Conservation (phyloP, 1,140 invertebrate genomes). For the Cydia pomonella region DNA sequence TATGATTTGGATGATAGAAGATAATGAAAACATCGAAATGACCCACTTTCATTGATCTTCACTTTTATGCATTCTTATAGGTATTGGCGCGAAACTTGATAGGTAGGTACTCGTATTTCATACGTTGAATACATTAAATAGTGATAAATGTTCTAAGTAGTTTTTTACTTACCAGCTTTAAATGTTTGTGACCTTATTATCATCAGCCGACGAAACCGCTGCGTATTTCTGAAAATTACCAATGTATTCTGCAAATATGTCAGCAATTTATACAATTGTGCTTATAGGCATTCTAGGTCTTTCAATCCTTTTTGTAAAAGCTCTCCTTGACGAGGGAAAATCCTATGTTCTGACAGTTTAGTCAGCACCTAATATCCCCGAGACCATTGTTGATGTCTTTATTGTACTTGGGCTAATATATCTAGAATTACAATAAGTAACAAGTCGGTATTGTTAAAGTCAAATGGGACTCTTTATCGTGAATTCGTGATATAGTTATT, state of each 20-base stretch:
- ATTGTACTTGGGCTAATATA: not conserved
- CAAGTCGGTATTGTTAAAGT: too few species aligned
- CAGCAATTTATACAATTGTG: not conserved
- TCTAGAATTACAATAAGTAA: not conserved
- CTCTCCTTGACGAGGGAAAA: slow-evolving; percentile 18
- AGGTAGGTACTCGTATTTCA: too few species aligned
- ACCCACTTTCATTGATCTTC: too few species aligned
- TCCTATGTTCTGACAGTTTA: not conserved
- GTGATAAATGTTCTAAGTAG: too few species aligned
- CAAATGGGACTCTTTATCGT: not conserved
- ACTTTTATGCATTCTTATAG: too few species aligned
- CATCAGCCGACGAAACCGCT: slow-evolving; percentile 45
- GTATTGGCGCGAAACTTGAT: too few species aligned
- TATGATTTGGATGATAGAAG: too few species aligned
- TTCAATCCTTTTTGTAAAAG: slow-evolving; percentile 18
- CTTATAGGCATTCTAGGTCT: not conserved
- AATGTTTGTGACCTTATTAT: slow-evolving; percentile 42
- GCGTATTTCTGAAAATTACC: slow-evolving; percentile 44
- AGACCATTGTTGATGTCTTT: not conserved
- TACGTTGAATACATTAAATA: too few species aligned
- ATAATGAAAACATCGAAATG: too few species aligned
- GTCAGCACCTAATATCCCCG: not conserved
- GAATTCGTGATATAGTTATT: too few species aligned
- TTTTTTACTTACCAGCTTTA: slow-evolving; percentile 42
- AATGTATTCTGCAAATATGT: not conserved